These are phyloP conservation scores for Neodontobutis hainanensis DNA, from an alignment of 2,113 vertebrate species.

Conservation along the genomic window DNA sequence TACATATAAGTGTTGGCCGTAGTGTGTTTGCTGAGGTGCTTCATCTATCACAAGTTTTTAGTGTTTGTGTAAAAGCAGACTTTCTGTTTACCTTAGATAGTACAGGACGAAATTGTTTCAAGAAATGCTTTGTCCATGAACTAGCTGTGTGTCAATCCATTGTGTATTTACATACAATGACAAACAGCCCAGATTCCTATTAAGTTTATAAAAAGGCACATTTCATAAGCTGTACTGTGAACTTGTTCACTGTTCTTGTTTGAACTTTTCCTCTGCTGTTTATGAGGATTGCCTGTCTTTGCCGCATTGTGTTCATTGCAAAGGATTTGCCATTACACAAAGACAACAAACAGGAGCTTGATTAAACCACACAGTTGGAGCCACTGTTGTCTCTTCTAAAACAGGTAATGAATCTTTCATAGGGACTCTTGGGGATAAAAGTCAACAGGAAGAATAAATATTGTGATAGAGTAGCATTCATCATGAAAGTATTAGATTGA, in stretches of 20 bases:
- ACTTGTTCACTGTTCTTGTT: neutral
- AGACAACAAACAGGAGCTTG: neutral
- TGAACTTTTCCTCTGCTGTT: neutral
- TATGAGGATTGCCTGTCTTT: neutral
- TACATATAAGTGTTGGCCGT: neutral
- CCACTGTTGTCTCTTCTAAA: neutral
- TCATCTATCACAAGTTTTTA: too few species aligned
- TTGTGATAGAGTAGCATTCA: neutral
- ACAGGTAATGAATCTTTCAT: conserved; percentile 7
- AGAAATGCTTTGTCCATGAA: neutral
- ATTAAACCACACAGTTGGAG: conserved; percentile 1
- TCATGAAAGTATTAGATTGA: neutral
- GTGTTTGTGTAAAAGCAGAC: too few species aligned
- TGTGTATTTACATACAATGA: neutral
- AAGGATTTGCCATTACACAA: neutral
- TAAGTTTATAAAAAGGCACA: neutral
- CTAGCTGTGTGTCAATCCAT: neutral
- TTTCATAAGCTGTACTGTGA: neutral
- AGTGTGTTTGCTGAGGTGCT: too few species aligned
- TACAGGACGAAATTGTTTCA: neutral
- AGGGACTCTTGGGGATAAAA: neutral
- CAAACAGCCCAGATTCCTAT: neutral
- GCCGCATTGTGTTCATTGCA: neutral
- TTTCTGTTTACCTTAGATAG: too few species aligned
- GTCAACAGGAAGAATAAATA: conserved; percentile 1